A percentile compares a stretch with the other conserved stretches of the same genome.
Conservation (phyloP, 2,888 invertebrate genomes). For the Brenthis hecate region DNA sequence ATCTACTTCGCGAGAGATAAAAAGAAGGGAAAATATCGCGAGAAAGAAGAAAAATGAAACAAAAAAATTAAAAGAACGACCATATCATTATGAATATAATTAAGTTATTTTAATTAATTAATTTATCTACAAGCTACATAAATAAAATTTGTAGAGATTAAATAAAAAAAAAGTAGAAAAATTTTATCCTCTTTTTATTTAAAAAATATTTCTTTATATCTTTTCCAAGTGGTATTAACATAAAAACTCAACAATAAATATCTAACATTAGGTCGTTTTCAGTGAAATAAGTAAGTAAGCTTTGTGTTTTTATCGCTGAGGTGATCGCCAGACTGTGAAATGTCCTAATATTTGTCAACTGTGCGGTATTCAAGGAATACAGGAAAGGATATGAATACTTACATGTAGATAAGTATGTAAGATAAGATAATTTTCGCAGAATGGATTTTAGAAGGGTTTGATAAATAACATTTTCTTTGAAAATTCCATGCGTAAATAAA, state of each 20-base stretch:
- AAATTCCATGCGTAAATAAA: too few species aligned
- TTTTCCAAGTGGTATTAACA: background rate
- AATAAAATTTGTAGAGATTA: too few species aligned
- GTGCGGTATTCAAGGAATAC: slow-evolving; percentile 35
- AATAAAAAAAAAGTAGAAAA: too few species aligned
- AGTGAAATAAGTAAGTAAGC: slow-evolving; percentile 37
- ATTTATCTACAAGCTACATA: too few species aligned
- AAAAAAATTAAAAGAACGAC: too few species aligned
- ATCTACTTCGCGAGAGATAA: too few species aligned
- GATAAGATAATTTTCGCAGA: background rate
- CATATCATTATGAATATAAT: too few species aligned
- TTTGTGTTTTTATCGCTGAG: slow-evolving; percentile 38
- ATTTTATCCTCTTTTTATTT: too few species aligned
- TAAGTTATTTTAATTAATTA: too few species aligned
- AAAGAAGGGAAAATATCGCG: too few species aligned
- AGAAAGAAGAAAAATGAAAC: too few species aligned
- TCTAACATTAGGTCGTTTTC: slow-evolving; percentile 37
- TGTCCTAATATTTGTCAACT: slow-evolving; percentile 53
- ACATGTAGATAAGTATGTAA: background rate
- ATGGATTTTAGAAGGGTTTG: background rate
- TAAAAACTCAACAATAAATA: slow-evolving; percentile 34
- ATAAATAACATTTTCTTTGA: background rate
- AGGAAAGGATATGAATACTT: slow-evolving; percentile 15
- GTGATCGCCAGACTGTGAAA: slow-evolving; percentile 75
- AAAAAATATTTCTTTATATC: background rate